Conservation (phyloP, 2,888 invertebrate species). For the Epistrophella euchroma region DNA sequence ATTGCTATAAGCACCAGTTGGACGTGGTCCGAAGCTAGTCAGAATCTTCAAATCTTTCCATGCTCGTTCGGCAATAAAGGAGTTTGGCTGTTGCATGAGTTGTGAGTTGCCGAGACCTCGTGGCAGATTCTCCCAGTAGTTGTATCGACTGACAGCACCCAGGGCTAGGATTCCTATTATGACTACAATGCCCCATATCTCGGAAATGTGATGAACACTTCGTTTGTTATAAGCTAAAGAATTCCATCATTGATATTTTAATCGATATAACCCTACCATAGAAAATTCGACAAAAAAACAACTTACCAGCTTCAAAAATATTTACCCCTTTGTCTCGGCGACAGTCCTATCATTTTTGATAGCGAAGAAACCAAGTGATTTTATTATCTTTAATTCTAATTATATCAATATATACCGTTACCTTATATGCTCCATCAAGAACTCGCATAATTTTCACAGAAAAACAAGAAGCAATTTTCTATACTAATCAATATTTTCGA, state of each 20-base stretch:
- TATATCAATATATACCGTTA: constrained; percentile 28
- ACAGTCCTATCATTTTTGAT: constrained; percentile 62
- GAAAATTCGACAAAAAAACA: background rate
- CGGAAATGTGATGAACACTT: constrained; percentile 79
- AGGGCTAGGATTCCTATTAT: constrained; percentile 76
- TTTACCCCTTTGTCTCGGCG: constrained; percentile 66
- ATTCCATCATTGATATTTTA: background rate
- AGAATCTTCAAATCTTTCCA: constrained; percentile 87
- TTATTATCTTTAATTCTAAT: background rate
- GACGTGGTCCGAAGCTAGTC: constrained; percentile 87
- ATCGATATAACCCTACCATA: constrained; percentile 34
- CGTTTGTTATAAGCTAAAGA: constrained; percentile 78
- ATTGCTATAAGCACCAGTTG: constrained; percentile 91
- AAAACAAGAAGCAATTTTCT: constrained; percentile 9
- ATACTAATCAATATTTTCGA: constrained; percentile 64
- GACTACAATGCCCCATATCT: constrained; percentile 77
- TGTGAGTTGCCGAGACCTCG: constrained; percentile 78
- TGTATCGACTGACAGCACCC: constrained; percentile 77
- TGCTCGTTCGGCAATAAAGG: constrained; percentile 88
- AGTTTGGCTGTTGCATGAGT: constrained; percentile 77
- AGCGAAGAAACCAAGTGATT: background rate
- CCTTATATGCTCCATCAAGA: constrained; percentile 71
- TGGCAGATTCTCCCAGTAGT: constrained; percentile 78
- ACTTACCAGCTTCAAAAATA: constrained; percentile 73
- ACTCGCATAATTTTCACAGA: constrained; percentile 56